Conservation (phyloP, 1,140 invertebrate genomes). For the Anoplophora glabripennis region DNA sequence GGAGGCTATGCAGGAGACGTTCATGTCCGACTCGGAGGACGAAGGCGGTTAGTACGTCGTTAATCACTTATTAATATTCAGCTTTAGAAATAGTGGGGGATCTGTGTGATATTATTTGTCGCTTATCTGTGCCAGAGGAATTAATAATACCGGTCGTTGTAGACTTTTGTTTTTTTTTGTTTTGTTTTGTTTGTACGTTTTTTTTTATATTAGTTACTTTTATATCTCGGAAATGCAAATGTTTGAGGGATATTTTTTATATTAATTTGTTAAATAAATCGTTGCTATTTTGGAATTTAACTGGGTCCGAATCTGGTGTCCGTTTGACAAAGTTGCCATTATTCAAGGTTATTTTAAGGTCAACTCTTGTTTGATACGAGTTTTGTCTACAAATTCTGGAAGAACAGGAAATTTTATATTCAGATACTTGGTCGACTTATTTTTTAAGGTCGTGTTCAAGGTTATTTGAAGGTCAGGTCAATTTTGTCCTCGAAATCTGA, state of each 20-base stretch:
- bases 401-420: too few relatives aligned
- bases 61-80: background rate
- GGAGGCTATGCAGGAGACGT: slow-evolving; percentile 98
- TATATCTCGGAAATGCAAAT: too few relatives aligned
- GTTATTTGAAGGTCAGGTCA: too few relatives aligned
- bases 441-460: background rate
- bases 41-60: slow-evolving; percentile 78
- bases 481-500: too few relatives aligned
- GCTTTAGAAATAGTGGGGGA: background rate
- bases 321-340: too few relatives aligned
- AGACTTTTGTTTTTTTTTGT: slow-evolving; percentile 3
- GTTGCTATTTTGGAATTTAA: too few relatives aligned
- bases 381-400: too few relatives aligned
- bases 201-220: background rate
- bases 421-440: background rate
- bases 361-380: too few relatives aligned
- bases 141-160: background rate
- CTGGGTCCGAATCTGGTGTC: too few relatives aligned
- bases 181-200: background rate
- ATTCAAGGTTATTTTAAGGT: too few relatives aligned
- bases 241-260: too few relatives aligned
- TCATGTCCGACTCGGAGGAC: slow-evolving; percentile 98
- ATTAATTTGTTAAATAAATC: too few relatives aligned
- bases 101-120: slow-evolving; percentile 3
- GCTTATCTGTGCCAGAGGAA: background rate